Conservation (phyloP, 2,888 invertebrate genomes). For the Trichogramma dendrolimi region DNA sequence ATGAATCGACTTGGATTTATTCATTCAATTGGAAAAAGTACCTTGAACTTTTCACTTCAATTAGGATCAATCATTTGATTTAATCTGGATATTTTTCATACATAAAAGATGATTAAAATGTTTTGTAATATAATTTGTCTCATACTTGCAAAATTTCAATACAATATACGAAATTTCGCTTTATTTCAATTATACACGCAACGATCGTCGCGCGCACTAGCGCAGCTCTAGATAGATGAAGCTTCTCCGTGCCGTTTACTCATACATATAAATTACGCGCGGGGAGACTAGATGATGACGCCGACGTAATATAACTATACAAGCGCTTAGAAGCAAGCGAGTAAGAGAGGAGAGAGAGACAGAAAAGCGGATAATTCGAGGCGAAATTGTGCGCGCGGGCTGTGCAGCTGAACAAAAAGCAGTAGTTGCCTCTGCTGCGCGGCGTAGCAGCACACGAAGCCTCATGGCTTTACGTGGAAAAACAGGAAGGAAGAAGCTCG, state of each 20-base stretch:
- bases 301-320: too few species aligned
- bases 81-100: too few species aligned
- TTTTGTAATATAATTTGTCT: too few species aligned
- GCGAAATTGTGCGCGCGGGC: background rate
- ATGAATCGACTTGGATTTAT: conserved; percentile 35
- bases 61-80: conserved; percentile 36
- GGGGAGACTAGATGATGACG: too few species aligned
- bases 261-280: too few species aligned
- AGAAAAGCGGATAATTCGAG: conserved; percentile 19
- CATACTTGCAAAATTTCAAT: too few species aligned
- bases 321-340: conserved; percentile 5
- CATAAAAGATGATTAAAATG: too few species aligned
- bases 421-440: conserved; percentile 10
- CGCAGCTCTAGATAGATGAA: too few species aligned
- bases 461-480: conserved; percentile 10
- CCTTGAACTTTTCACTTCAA: conserved; percentile 38
- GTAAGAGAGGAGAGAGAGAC: conserved; percentile 11
- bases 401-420: conserved; percentile 19
- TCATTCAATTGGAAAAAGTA: conserved; percentile 40
- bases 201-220: too few species aligned
- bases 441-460: conserved; percentile 5
- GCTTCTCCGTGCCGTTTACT: too few species aligned
- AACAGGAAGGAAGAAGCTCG: conserved; percentile 29
- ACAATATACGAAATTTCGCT: too few species aligned
- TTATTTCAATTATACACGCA: too few species aligned